A percentile compares a stretch with the other conserved stretches of the same genome.
phyloP scores from a whole-genome alignment of 92 coral and sea anemone species.

The Porites lobata region DNA sequence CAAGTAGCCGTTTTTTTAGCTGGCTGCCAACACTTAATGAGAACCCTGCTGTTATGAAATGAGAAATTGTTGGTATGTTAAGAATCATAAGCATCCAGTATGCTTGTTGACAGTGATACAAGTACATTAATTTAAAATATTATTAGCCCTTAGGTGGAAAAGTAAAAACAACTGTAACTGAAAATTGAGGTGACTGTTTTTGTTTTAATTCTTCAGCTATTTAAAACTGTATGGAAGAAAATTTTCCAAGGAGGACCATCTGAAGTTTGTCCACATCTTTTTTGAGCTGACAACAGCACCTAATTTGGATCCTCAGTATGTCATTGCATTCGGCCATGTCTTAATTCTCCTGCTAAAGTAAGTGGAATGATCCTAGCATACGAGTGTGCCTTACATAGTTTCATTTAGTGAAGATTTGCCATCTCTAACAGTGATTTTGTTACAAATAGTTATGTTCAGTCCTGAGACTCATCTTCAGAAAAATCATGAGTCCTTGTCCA shows the following conservation, averaged over 20 bases:
- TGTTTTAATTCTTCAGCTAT: conserved; percentile 65
- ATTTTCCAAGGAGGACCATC: conserved; percentile 96
- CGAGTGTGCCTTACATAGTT: neutral
- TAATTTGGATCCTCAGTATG: conserved; percentile 88
- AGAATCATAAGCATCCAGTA: too few species aligned
- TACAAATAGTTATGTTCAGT: too few species aligned
- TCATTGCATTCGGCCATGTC: conserved; percentile 91
- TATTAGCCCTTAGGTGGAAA: neutral
- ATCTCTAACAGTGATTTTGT: too few species aligned
- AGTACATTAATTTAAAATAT: too few species aligned
- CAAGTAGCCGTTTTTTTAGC: too few species aligned
- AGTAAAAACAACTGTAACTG: neutral
- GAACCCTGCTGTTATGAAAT: too few species aligned
- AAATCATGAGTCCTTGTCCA: too few species aligned
- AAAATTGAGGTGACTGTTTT: neutral
- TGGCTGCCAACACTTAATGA: too few species aligned
- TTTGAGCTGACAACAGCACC: conserved; percentile 87
- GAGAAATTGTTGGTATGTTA: too few species aligned
- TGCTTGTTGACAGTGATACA: too few species aligned
- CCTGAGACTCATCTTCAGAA: too few species aligned
- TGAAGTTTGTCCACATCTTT: conserved; percentile 84
- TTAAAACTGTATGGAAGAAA: conserved; percentile 93
- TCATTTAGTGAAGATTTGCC: too few species aligned
- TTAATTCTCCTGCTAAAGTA: conserved; percentile 89
- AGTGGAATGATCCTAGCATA: conserved; percentile 30